phyloP scores from a whole-genome alignment of 2,888 invertebrate genomes.

The Entomobrya multifasciata region DNA sequence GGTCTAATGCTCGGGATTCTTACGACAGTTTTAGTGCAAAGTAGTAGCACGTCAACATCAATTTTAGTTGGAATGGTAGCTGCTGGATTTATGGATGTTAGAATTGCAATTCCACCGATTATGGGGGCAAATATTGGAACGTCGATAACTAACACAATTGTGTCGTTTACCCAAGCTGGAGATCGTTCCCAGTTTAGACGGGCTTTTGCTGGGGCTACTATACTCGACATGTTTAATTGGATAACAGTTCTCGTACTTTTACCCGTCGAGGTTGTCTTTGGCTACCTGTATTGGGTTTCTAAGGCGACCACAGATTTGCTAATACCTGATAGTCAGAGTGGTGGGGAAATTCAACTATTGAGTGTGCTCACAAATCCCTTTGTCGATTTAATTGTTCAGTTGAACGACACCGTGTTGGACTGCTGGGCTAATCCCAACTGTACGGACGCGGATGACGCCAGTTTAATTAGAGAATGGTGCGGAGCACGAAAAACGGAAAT shows the following conservation, averaged over 20 bases:
- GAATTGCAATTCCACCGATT: conserved; percentile 83
- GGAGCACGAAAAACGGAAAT: conserved; percentile 35
- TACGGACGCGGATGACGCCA: conserved; percentile 80
- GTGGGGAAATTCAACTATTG: conserved; percentile 81
- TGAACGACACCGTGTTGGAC: conserved; percentile 80
- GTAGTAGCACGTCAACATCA: too few relatives aligned
- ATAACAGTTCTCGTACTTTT: conserved; percentile 80
- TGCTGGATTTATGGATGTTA: too few relatives aligned
- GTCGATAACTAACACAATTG: conserved; percentile 83
- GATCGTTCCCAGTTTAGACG: conserved; percentile 82
- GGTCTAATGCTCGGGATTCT: too few relatives aligned
- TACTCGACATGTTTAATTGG: conserved; percentile 84
- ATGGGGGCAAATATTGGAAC: conserved; percentile 84
- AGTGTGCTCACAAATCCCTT: conserved; percentile 82
- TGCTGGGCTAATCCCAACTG: conserved; percentile 81
- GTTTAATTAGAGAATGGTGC: conserved; percentile 76
- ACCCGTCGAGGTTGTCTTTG: conserved; percentile 79
- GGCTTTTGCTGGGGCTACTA: conserved; percentile 81
- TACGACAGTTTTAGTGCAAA: too few relatives aligned
- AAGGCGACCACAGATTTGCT: conserved; percentile 80
- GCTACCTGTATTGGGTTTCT: conserved; percentile 81
- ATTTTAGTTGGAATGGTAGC: too few relatives aligned
- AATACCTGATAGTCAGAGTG: conserved; percentile 79
- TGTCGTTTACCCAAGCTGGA: conserved; percentile 82
- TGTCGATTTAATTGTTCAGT: conserved; percentile 81